Conservation (phyloP, 2,113 vertebrate genomes). For the Chloropsis cyanopogon region DNA sequence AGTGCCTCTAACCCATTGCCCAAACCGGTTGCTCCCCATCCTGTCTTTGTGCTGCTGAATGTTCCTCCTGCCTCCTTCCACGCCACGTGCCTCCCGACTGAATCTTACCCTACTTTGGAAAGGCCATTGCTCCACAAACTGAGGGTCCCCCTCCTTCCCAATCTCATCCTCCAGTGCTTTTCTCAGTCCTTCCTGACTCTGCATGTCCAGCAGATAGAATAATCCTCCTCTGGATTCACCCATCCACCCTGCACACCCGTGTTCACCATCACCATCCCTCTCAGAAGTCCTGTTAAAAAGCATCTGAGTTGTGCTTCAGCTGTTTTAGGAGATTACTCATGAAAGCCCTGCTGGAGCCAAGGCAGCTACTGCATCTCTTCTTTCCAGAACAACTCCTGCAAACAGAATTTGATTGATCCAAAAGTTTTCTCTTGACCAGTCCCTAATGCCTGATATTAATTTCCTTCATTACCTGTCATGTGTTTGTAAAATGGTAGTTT, state of each 20-base stretch:
- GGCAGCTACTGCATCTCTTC: neutral
- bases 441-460: neutral
- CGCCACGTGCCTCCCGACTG: fast-evolving
- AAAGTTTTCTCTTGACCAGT: neutral
- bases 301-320: neutral
- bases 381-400: neutral
- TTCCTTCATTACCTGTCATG: neutral
- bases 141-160: neutral
- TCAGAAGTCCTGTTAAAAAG: neutral
- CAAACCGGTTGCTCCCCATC: slow-evolving; percentile 35
- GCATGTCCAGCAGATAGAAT: neutral
- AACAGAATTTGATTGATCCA: neutral
- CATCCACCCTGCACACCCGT: neutral
- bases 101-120: neutral
- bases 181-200: neutral
- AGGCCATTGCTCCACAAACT: neutral
- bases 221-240: neutral
- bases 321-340: neutral
- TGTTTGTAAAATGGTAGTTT: neutral
- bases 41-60: neutral
- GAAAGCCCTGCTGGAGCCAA: neutral
- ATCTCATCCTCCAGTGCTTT: neutral
- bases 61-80: neutral
- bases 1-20: neutral
- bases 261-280: neutral